These are phyloP conservation scores for Apaloderma vittatum DNA, from an alignment of 2,113 vertebrate species.

Conservation along the genomic window DNA sequence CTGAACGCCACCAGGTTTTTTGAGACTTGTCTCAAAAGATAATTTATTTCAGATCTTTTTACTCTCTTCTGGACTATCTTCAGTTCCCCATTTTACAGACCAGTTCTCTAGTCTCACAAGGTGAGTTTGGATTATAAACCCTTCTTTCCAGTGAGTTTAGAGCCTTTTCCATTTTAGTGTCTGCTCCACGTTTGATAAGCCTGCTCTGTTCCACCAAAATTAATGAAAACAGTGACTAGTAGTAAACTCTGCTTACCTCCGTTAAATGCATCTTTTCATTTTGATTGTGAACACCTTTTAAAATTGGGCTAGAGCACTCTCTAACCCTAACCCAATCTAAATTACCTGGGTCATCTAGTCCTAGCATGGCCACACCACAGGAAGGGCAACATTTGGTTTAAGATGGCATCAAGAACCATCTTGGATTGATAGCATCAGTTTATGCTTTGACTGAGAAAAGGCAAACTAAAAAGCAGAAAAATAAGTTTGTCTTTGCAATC, in stretches of 20 bases:
- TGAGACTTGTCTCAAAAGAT: background rate
- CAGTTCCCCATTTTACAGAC: background rate
- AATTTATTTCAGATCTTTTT: background rate
- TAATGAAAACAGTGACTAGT: background rate
- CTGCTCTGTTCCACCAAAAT: background rate
- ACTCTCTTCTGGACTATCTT: background rate
- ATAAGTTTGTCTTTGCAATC: background rate
- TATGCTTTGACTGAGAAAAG: background rate
- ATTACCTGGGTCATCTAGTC: background rate
- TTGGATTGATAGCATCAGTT: background rate
- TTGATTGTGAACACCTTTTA: background rate
- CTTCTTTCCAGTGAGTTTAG: background rate
- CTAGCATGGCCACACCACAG: background rate
- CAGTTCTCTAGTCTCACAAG: background rate
- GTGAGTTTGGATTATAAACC: background rate
- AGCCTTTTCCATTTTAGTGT: background rate
- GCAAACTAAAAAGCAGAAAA: background rate
- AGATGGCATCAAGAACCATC: background rate
- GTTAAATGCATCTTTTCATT: background rate
- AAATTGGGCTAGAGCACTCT: background rate
- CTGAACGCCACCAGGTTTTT: background rate
- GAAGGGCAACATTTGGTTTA: background rate
- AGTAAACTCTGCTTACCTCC: background rate
- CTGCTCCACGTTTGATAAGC: background rate
- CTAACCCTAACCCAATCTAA: background rate